Base-by-base conservation (phyloP, 2,797 vertebrate genomes). In the Lates japonicus region DNA sequence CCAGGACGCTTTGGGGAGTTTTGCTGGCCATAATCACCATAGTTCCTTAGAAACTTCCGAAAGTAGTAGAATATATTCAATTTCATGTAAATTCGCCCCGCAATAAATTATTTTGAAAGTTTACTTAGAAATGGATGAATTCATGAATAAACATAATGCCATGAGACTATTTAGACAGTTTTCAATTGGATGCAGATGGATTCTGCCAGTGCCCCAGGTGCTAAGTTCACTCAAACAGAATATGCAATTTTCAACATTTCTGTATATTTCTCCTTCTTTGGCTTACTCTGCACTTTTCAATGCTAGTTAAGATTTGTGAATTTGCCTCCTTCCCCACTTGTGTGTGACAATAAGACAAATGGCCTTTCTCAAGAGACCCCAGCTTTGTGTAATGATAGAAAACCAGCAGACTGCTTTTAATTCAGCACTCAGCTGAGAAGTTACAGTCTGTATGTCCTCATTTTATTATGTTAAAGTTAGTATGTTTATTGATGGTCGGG, bases 91-190 rank as follows among this genome's bases (percentile, higher is more conserved):
- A 87, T 77, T 72, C n/a, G 37, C 20, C n/a, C n/a, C 11, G 7
- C 65, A 78, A 74, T 76, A 49, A 73, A 78, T 77, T 49, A 69
- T 77, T 83, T 64, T 13, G 0, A 78, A 70, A 55, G 58, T 84
- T 85, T 74, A n/a, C 83, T 75, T 42, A 67, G 77, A 76, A 88
- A 62, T 46, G 31, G 39, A 44, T 63, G 73, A 81, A 79, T 88
- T 77, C 76, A 78, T 89, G 71, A 91, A 87, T 83, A 84, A 84
- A 79, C 76, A 78, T 48, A 64, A 71, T 37, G 42, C 66, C 67
- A 59, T 51, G 37, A 66, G 65, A 87, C 41, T 71, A 70, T 82
- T 90, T 73, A 84, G 74, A 86, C 31, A 19, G 20, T 44, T 76
- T 54, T 67, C 39, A 83, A 86, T 79, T 69, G 63, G 62, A 87